phyloP scores from a whole-genome alignment of 2,113 vertebrate genomes.

The Carettochelys insculpta region DNA sequence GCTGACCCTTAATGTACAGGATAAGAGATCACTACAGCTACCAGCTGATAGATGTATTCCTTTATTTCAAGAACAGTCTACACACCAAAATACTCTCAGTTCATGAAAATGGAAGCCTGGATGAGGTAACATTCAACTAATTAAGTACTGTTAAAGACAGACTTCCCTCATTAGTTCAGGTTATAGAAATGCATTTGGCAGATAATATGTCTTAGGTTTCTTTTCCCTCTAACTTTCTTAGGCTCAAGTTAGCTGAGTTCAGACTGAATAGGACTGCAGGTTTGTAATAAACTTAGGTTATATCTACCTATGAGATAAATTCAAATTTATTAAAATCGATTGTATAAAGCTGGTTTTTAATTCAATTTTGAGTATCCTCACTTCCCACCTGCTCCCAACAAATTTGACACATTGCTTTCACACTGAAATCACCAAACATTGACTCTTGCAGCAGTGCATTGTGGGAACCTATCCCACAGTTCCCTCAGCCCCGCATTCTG shows the following conservation, averaged over 20 bases:
- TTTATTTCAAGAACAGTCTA: background rate
- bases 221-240: background rate
- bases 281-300: too few relatives aligned
- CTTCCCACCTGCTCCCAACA: too few relatives aligned
- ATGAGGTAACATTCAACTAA: background rate
- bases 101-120: accelerated
- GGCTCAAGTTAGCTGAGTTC: background rate
- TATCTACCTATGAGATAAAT: too few relatives aligned
- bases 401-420: too few relatives aligned
- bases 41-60: background rate
- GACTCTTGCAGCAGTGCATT: too few relatives aligned
- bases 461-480: too few relatives aligned
- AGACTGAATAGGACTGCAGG: slow-evolving; percentile 9
- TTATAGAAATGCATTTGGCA: background rate
- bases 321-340: too few relatives aligned
- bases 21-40: background rate
- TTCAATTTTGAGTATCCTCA: too few relatives aligned
- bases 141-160: background rate
- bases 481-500: too few relatives aligned
- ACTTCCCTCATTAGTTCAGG: background rate
- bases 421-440: too few relatives aligned
- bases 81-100: background rate
- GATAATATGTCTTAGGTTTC: background rate
- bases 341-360: too few relatives aligned
- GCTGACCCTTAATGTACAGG: too few relatives aligned